phyloP scores from a whole-genome alignment of 2,113 vertebrate genomes.

The Hippocampus mohnikei region DNA sequence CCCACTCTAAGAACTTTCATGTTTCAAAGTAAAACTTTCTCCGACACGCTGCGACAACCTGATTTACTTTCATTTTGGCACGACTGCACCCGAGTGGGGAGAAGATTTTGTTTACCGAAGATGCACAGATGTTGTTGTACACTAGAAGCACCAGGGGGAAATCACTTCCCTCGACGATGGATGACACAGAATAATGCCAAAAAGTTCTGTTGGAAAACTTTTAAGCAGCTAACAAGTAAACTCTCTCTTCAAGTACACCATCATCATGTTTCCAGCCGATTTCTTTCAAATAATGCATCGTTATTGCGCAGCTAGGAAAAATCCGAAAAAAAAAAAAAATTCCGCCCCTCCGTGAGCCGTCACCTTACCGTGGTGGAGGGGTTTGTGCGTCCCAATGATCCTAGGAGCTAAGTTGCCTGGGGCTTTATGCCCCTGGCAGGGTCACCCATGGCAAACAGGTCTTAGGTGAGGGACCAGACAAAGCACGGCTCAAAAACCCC shows the following conservation, averaged over 20 bases:
- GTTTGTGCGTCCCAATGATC: too few species aligned
- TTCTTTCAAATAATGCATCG: background rate
- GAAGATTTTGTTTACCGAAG: slow-evolving; percentile 20
- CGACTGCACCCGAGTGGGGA: background rate
- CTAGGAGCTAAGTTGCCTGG: too few species aligned
- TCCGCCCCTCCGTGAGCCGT: too few species aligned
- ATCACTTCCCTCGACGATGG: slow-evolving; percentile 13
- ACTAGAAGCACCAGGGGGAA: slow-evolving; percentile 1
- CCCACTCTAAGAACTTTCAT: background rate
- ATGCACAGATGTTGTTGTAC: slow-evolving; percentile 12
- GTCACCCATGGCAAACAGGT: too few species aligned
- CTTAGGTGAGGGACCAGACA: too few species aligned
- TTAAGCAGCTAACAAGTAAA: slow-evolving; percentile 5
- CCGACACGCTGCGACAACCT: background rate
- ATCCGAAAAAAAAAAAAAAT: too few species aligned
- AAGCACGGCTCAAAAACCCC: too few species aligned
- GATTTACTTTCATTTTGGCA: background rate
- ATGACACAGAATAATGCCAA: slow-evolving; percentile 10
- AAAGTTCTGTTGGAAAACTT: background rate
- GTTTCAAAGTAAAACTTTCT: background rate
- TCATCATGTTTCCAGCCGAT: background rate
- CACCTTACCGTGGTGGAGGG: too few species aligned
- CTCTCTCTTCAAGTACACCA: background rate
- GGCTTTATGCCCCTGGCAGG: too few species aligned
- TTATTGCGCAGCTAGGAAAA: background rate